phyloP scores from a whole-genome alignment of 2,797 vertebrate species.

The Hippopotamyrus pictus region DNA sequence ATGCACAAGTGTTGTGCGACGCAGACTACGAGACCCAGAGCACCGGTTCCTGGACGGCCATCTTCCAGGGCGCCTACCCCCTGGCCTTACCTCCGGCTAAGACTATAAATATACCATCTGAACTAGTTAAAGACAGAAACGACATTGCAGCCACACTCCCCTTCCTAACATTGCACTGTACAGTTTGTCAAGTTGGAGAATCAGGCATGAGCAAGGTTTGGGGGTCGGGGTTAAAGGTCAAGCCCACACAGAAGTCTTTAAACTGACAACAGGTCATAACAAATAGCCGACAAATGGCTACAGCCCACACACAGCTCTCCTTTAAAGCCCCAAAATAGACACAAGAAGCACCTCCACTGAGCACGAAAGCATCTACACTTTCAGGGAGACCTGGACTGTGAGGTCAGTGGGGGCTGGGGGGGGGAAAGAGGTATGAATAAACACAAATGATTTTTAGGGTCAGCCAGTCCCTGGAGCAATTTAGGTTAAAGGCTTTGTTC shows the following conservation, averaged over 20 bases:
- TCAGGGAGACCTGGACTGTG: neutral
- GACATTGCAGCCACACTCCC: neutral
- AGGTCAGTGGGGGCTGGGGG: neutral
- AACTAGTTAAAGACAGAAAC: constrained; percentile 11
- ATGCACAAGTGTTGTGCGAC: neutral
- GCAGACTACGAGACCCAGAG: neutral
- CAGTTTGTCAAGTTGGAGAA: neutral
- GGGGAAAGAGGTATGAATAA: neutral
- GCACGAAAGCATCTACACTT: neutral
- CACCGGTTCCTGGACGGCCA: neutral
- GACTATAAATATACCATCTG: constrained; percentile 13
- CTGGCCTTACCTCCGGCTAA: neutral
- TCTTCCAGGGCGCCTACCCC: neutral
- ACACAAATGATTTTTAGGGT: neutral
- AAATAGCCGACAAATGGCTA: neutral
- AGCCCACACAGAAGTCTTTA: neutral
- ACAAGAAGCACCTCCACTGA: neutral
- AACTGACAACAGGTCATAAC: neutral
- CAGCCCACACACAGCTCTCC: neutral
- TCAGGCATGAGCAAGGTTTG: neutral
- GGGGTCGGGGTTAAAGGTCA: neutral
- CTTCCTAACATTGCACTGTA: neutral
- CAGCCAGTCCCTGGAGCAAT: neutral
- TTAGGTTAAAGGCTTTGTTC: neutral
- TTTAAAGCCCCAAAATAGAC: neutral